Base-by-base conservation (phyloP, 2,888 invertebrate genomes). In the Ephialtes manifestator region DNA sequence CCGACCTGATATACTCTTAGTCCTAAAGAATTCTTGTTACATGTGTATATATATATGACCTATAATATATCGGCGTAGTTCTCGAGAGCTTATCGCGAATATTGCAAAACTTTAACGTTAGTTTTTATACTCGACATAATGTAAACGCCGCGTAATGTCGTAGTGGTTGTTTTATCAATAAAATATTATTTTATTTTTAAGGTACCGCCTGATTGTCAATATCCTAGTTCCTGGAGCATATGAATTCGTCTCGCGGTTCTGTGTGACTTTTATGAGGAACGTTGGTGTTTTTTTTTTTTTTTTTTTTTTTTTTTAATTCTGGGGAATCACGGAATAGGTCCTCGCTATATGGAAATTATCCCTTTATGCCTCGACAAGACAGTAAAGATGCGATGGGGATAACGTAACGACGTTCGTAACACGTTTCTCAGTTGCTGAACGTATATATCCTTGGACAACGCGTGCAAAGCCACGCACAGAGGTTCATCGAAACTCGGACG, bases 401-500 rank as follows among this genome's bases (percentile, higher is more conserved):
- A 72, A 55, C 39, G 39, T 51, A 58, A 72, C 18, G 71, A 55
- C 55, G 24, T 18, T 39, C 43, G 35, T 15, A 43, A 72, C 39
- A 72, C 39, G 72, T 70, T 51, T 70, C 28, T 70, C 58, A 35
- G 2, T 63, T 1, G 35, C n/a, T 15, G 72, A 72, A 11, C 43
- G 65, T 35, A n/a, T 35, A 18, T 53, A 83, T 75, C 78, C 78
- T 83, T 83, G 83, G 28, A 5, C 15, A 0, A 60, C 48, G 46
- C 48, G 48, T 10, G 28, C 35, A 39, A 28, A 51, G 39, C 18
- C 18, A 24, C 55, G 71, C 51, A 24, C 24, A 13, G 18, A 58
- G 58, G 70, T 75, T 70, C 72, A 83, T 60, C 46, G 53, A 51
- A 74, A 78, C 68, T 71, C 78, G 51, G 48, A 83, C 53, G 46